Percentiles rank a stretch among this genome's conserved stretches.
Conservation (phyloP, 2,888 invertebrate species). For the Drosophila diplacantha region DNA sequence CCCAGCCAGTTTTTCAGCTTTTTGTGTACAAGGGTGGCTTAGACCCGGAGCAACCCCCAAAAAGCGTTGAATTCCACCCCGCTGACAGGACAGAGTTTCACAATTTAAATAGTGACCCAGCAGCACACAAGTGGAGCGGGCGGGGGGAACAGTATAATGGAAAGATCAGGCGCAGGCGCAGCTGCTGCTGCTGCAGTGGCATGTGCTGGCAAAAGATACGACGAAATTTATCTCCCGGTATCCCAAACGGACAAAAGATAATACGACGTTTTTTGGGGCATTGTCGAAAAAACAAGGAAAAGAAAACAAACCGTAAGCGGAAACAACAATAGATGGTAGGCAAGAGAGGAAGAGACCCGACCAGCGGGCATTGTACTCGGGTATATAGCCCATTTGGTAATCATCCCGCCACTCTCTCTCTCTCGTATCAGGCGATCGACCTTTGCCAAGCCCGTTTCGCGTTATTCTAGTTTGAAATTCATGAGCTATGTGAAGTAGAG, state of each 20-base stretch:
- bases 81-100: slow-evolving; percentile 16
- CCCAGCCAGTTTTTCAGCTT: slow-evolving; percentile 35
- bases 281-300: slow-evolving; percentile 5
- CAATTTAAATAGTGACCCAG: slow-evolving; percentile 28
- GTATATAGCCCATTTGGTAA: slow-evolving; percentile 7
- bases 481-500: slow-evolving; percentile 2
- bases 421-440: slow-evolving; percentile 25
- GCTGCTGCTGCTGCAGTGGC: slow-evolving; percentile 25
- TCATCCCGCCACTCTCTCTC: slow-evolving; percentile 1
- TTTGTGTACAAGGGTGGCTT: slow-evolving; percentile 21
- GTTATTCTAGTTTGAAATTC: slow-evolving; percentile 12
- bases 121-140: slow-evolving; percentile 21
- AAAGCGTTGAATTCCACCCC: slow-evolving; percentile 18
- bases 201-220: slow-evolving; percentile 25
- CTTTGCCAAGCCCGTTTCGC: slow-evolving; percentile 19
- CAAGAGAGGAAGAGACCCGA: slow-evolving; percentile 3
- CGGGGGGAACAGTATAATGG: background rate
- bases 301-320: slow-evolving; percentile 12
- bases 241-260: slow-evolving; percentile 21
- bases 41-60: slow-evolving; percentile 40
- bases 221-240: slow-evolving; percentile 14
- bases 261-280: slow-evolving; percentile 11
- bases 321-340: slow-evolving; percentile 10
- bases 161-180: slow-evolving; percentile 32
- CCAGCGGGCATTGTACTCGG: slow-evolving; percentile 28